Evolutionary conservation across 2,797 vertebrate species (phyloP), one percentile per base, ranked within the genome.

Genomic region (Amniataba percoides): DNA sequence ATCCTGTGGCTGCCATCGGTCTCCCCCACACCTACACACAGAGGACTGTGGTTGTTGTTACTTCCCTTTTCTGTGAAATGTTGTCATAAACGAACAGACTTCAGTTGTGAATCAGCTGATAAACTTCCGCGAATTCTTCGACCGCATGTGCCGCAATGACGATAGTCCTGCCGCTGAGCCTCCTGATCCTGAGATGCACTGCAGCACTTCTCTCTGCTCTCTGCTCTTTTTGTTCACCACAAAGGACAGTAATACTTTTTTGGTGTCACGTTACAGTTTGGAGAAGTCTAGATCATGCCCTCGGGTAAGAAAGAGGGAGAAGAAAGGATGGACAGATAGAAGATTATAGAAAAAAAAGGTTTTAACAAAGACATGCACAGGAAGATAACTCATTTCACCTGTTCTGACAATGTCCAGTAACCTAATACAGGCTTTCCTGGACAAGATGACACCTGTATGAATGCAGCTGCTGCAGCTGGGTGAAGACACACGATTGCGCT

Each of bases 351-450:
- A 36, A 80, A 74, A 31, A 83, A 82, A 74, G 69, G 31, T 39
- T 65, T 70, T 60, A 39, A 85, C 80, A 88, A 82, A 82, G 70
- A 82, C 18, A 11, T 39, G 83, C 81, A 82, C 61, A 64, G 45
- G 46, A 72, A 86, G 87, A 80, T 88, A 85, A 92, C 86, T 92
- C 78, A 87, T 52, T 81, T 85, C 90, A 90, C 88, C 91, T 93
- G 87, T 82, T 89, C 80, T 80, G 77, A 88, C 88, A 90, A 89
- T 86, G 75, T 86, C 69, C 53, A 75, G 86, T 82, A 93, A 92
- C 84, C 79, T 55, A 71, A 91, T 68, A 78, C 78, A 45, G 36
- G 40, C 56, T 88, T 88, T 85, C 78, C 78, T 74, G 74, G 67
- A 66, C 55, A 16, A 75, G 83, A 88, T 84, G 85, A 92, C 87